Conservation (phyloP, 2,113 vertebrate genomes). For the Casuarius casuarius region DNA sequence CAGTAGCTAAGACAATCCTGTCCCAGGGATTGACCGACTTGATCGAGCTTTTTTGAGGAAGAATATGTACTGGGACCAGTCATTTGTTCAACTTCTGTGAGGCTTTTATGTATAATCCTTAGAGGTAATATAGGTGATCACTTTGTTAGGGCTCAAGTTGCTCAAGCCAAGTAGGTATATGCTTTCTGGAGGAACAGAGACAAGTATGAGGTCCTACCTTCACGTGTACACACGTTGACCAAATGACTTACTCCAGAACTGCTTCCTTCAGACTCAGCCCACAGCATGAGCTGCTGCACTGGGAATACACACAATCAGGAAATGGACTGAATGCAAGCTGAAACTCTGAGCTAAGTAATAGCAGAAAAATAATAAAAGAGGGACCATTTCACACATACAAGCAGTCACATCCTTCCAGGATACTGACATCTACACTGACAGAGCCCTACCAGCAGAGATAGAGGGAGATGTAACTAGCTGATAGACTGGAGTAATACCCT, state of each 20-base stretch:
- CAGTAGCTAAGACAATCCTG: background rate
- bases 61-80: background rate
- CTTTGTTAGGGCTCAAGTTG: background rate
- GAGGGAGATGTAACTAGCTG: background rate
- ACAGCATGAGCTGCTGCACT: background rate
- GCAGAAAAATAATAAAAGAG: background rate
- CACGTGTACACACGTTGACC: rapidly evolving
- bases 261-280: background rate
- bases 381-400: background rate
- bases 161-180: background rate
- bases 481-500: background rate
- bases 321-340: background rate
- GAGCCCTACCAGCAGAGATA: background rate
- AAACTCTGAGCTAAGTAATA: background rate
- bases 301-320: background rate
- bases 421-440: background rate
- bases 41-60: background rate
- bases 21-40: background rate
- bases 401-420: background rate
- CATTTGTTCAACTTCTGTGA: background rate
- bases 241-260: background rate
- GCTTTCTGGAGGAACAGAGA: background rate
- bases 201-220: background rate
- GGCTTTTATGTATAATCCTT: background rate
- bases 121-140: background rate